Conservation (phyloP, 2,888 invertebrate genomes). For the Morpho achilles region DNA sequence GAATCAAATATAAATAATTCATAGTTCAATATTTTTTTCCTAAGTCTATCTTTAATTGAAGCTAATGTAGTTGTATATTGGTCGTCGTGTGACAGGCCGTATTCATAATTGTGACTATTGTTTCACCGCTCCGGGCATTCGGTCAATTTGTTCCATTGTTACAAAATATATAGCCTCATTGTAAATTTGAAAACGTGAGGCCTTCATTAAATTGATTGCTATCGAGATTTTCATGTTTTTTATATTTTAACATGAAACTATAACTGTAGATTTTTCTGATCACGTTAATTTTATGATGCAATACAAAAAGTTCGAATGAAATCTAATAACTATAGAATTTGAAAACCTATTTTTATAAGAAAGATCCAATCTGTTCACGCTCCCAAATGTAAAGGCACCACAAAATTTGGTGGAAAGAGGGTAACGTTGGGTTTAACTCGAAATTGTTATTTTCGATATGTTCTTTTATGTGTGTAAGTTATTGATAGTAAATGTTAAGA, state of each 20-base stretch:
- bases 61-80: conserved; percentile 55
- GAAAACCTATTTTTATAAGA: too few species aligned
- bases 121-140: conserved; percentile 47
- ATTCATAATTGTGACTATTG: conserved; percentile 68
- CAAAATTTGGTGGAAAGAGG: too few species aligned
- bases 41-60: conserved; percentile 41
- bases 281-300: too few species aligned
- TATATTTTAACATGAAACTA: neutral
- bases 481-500: too few species aligned
- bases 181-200: conserved; percentile 45
- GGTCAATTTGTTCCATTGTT: conserved; percentile 73
- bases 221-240: conserved; percentile 22
- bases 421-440: too few species aligned
- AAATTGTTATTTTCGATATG: too few species aligned
- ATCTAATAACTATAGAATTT: too few species aligned
- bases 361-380: too few species aligned
- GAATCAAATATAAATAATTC: neutral
- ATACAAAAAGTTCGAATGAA: too few species aligned
- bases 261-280: too few species aligned
- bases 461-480: too few species aligned
- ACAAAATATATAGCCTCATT: conserved; percentile 55
- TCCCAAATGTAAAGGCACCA: too few species aligned
- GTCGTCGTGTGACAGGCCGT: conserved; percentile 54
- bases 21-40: conserved; percentile 6
- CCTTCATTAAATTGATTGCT: conserved; percentile 33